A percentile compares a stretch with the other conserved stretches of the same genome.
phyloP scores from a whole-genome alignment of 2,113 vertebrate species.

The Bubo blakistoni region DNA sequence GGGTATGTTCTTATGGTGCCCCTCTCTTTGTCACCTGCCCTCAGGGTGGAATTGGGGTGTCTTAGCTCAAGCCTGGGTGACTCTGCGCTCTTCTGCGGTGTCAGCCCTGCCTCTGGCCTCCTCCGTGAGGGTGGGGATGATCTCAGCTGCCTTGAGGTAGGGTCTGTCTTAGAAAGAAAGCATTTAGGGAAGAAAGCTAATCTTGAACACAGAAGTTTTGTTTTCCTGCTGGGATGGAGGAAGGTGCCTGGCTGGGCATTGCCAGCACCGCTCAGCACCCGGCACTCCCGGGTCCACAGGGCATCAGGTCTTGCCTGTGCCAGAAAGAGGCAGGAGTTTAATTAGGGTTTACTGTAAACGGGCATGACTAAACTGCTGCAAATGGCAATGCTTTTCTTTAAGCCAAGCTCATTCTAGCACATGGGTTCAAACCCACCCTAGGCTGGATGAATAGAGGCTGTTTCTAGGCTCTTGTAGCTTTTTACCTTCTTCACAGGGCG shows the following conservation, averaged over 20 bases:
- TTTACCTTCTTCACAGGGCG: not conserved
- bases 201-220: not conserved
- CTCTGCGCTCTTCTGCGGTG: not conserved
- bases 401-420: not conserved
- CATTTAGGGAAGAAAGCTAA: not conserved
- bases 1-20: not conserved
- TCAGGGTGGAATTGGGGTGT: not conserved
- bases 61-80: too few species aligned
- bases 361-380: not conserved
- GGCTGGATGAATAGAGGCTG: not conserved
- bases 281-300: fast-evolving
- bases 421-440: not conserved
- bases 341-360: not conserved
- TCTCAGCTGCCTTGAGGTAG: not conserved
- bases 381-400: not conserved
- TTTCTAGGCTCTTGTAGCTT: not conserved
- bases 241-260: not conserved
- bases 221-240: not conserved
- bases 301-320: not conserved
- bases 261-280: not conserved
- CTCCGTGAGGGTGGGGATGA: not conserved
- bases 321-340: not conserved
- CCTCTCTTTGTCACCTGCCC: not conserved
- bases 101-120: not conserved
- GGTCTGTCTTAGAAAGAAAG: not conserved